phyloP scores from a whole-genome alignment of 1,140 invertebrate species.

The Polypedilum pembai region DNA sequence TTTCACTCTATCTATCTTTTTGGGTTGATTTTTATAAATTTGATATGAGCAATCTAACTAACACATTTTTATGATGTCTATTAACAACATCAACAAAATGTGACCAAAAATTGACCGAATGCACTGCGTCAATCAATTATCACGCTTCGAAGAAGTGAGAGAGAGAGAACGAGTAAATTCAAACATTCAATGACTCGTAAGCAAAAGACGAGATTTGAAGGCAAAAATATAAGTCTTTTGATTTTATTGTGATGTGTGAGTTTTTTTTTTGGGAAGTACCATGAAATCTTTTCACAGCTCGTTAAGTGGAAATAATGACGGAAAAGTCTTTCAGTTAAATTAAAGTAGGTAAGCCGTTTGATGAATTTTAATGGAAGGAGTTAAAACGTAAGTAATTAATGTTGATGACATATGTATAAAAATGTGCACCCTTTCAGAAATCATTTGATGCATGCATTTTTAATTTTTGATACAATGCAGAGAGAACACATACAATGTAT shows the following conservation, averaged over 20 bases:
- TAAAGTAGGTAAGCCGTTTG: neutral
- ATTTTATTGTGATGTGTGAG: neutral
- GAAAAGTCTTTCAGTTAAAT: neutral
- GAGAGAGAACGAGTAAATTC: no score
- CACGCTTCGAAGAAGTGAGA: neutral
- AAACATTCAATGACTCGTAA: no score
- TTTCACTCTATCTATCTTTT: neutral
- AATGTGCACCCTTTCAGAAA: neutral
- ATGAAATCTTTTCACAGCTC: slow-evolving; percentile 1
- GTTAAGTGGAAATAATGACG: slow-evolving; percentile 24
- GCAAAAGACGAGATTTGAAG: neutral
- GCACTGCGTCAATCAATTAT: slow-evolving; percentile 17
- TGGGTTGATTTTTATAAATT: no score
- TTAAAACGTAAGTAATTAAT: neutral
- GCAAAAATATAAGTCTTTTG: neutral
- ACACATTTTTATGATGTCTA: no score
- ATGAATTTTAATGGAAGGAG: neutral
- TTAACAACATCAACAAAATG: neutral
- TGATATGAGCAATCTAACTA: no score
- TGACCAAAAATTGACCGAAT: neutral
- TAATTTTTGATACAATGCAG: neutral
- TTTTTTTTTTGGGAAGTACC: slow-evolving; percentile 4
- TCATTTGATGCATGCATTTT: neutral
- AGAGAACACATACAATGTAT: neutral
- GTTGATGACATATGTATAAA: neutral